A percentile compares a stretch with the other conserved stretches of the same genome.
Evolutionary conservation across 2,113 vertebrate genomes (phyloP).

Genomic region (Pholis gunnellus): DNA sequence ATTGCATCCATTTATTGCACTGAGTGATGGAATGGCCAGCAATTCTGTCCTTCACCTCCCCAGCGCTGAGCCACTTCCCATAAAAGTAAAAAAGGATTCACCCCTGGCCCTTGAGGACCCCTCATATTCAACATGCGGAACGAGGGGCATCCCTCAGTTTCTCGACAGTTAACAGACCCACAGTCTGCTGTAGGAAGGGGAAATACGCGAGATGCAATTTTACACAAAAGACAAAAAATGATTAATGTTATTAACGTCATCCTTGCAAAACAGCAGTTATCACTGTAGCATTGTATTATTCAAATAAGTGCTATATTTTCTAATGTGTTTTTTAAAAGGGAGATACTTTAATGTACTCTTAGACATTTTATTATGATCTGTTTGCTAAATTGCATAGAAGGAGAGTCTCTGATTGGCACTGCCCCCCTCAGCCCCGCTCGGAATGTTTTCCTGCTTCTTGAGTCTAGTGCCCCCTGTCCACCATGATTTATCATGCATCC

Average conservation of each 20-base stretch:
- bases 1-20: conserved; percentile 88
- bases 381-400: conserved; percentile 21
- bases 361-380: not conserved
- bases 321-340: not conserved
- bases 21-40: conserved; percentile 85
- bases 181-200: not conserved
- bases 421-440: conserved; percentile 37
- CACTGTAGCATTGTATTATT: not conserved
- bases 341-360: too few relatives aligned
- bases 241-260: not conserved
- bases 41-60: conserved; percentile 86
- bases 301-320: not conserved
- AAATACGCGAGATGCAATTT: not conserved
- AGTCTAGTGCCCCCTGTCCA: conserved; percentile 79
- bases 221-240: not conserved
- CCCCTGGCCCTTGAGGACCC: conserved; percentile 75
- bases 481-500: conserved; percentile 83
- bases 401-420: conserved; percentile 31
- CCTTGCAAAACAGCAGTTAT: not conserved
- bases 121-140: conserved; percentile 60
- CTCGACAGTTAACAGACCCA: conserved; percentile 20
- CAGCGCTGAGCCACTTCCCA: conserved; percentile 76
- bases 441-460: conserved; percentile 71
- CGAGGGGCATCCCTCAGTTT: conserved; percentile 60
- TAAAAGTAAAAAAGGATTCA: conserved; percentile 81